A percentile compares a stretch with the other conserved stretches of the same genome.
Conservation (phyloP, 1,140 invertebrate genomes). For the Saxidomus purpurata region DNA sequence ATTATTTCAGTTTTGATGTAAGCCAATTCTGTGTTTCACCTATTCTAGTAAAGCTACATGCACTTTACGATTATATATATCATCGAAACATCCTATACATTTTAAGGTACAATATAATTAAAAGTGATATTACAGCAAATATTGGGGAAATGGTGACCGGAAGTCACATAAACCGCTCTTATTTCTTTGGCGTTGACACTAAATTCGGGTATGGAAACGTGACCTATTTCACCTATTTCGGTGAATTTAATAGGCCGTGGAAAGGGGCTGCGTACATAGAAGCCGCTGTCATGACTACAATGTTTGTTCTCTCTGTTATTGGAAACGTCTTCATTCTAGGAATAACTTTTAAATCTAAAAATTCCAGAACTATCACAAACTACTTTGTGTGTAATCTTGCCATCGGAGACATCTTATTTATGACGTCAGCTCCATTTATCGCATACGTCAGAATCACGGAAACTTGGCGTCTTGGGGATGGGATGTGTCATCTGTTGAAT, state of each 20-base stretch:
- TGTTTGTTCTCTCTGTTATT: conserved; percentile 83
- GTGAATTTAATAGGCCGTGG: conserved; percentile 78
- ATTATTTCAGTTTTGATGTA: too few species aligned
- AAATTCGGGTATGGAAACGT: conserved; percentile 76
- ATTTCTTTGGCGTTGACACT: conserved; percentile 71
- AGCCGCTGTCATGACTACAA: conserved; percentile 66
- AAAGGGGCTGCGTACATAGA: conserved; percentile 71
- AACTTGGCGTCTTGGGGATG: conserved; percentile 77
- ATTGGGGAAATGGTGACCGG: neutral
- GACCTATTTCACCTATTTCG: conserved; percentile 79
- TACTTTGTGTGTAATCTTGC: conserved; percentile 80
- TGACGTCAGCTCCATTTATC: conserved; percentile 74
- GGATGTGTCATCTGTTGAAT: conserved; percentile 74
- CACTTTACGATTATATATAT: too few species aligned
- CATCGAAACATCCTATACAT: too few species aligned
- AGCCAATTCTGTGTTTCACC: too few species aligned
- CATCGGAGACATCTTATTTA: conserved; percentile 78
- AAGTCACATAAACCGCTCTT: conserved; percentile 71
- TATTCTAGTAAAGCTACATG: too few species aligned
- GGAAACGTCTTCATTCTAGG: conserved; percentile 76
- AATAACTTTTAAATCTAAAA: conserved; percentile 69
- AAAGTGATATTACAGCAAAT: too few species aligned
- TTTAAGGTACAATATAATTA: too few species aligned
- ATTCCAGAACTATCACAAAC: conserved; percentile 76
- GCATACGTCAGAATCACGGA: conserved; percentile 74